A percentile compares a stretch with the other conserved stretches of the same genome.
Evolutionary conservation across 2,113 vertebrate genomes (phyloP).

Genomic region (Kobus ellipsiprymnus): DNA sequence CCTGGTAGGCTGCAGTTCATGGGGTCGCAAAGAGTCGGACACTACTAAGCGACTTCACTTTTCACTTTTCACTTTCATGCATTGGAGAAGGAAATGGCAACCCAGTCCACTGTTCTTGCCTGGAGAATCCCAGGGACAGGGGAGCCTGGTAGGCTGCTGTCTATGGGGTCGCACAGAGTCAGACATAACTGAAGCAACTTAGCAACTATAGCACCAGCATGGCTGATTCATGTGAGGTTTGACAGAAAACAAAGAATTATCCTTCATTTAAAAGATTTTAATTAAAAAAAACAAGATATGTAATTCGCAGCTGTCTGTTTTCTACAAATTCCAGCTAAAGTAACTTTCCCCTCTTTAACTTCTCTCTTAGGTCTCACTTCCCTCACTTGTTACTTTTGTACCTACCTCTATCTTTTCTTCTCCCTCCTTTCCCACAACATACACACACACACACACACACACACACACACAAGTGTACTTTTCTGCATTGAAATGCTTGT

Average conservation of each 20-base stretch:
- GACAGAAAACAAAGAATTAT: neutral
- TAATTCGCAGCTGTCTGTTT: neutral
- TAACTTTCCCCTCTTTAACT: neutral
- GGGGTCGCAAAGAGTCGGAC: too few species aligned
- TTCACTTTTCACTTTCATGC: too few species aligned
- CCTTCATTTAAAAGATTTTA: neutral
- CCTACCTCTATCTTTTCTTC: neutral
- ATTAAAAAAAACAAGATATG: neutral
- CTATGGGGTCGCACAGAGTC: too few species aligned
- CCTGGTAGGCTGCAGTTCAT: too few species aligned
- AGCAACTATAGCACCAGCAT: too few species aligned
- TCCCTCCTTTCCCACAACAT: neutral
- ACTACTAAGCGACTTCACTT: too few species aligned
- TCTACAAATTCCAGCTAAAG: neutral
- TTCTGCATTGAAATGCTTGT: neutral
- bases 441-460: neutral
- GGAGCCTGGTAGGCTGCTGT: too few species aligned
- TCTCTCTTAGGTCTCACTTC: neutral
- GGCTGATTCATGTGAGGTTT: neutral
- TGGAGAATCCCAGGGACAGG: too few species aligned
- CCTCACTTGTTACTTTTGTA: neutral
- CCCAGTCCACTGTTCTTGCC: too few species aligned
- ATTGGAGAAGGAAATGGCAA: too few species aligned
- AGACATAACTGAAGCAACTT: rapidly evolving
- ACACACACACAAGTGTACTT: neutral